These are phyloP conservation scores for Naja naja DNA, from an alignment of 2,113 vertebrate species.

Conservation along the genomic window DNA sequence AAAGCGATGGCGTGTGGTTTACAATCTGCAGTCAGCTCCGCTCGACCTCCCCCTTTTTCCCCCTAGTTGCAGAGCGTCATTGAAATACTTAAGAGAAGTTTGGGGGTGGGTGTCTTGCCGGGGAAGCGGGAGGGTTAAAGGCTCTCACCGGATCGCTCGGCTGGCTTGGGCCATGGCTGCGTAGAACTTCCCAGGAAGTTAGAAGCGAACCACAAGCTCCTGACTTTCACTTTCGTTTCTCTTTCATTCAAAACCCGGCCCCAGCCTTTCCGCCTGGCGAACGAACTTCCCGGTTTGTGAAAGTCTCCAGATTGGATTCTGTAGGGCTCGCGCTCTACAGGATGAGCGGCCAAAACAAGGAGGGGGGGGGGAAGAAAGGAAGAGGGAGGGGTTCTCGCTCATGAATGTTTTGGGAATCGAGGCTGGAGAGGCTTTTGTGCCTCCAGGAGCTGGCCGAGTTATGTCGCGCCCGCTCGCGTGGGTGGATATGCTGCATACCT, in stretches of 20 bases:
- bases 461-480: background rate
- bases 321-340: background rate
- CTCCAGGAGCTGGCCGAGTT: background rate
- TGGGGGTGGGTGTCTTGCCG: background rate
- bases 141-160: background rate
- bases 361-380: fast-evolving
- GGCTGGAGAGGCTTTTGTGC: background rate
- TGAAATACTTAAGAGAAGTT: background rate
- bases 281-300: background rate
- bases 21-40: background rate
- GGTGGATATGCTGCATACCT: background rate
- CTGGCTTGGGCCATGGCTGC: background rate
- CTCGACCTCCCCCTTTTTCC: background rate
- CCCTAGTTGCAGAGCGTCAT: background rate
- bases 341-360: background rate
- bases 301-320: background rate
- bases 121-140: background rate
- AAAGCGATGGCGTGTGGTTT: background rate
- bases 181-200: background rate
- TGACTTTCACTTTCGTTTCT: background rate
- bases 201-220: background rate
- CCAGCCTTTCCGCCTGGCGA: background rate
- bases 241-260: background rate
- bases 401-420: background rate
- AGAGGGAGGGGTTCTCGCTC: background rate